These are phyloP conservation scores for Menura novaehollandiae DNA, from an alignment of 2,113 vertebrate genomes.

Conservation along the genomic window DNA sequence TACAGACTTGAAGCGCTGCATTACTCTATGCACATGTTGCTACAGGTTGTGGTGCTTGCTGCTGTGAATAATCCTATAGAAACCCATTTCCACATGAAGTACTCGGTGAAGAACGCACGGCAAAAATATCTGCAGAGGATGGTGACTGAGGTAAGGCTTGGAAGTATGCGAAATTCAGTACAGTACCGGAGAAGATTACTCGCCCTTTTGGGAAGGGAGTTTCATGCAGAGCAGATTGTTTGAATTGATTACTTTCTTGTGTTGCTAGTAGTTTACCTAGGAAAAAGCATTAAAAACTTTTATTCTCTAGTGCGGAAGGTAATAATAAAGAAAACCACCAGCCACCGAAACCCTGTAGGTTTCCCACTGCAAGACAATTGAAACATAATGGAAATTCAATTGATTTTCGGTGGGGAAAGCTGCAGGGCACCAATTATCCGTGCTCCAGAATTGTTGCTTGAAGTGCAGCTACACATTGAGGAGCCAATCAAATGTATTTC, in stretches of 20 bases:
- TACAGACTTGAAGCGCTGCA: neutral
- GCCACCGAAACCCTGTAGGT: conserved; percentile 20
- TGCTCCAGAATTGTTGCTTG: conserved; percentile 48
- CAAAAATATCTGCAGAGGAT: neutral
- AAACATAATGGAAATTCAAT: conserved; percentile 68
- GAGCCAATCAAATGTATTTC: conserved; percentile 47
- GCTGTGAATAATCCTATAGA: neutral
- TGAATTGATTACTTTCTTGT: conserved; percentile 46
- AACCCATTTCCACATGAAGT: neutral
- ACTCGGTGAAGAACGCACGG: neutral
- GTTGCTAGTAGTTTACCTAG: conserved; percentile 17
- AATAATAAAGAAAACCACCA: conserved; percentile 36
- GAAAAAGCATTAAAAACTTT: conserved; percentile 31
- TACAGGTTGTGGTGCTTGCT: neutral
- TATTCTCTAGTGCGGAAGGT: conserved; percentile 36
- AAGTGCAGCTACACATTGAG: conserved; percentile 35
- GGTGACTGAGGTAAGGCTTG: neutral
- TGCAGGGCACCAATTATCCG: conserved; percentile 66
- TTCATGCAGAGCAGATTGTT: conserved; percentile 31
- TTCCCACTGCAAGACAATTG: conserved; percentile 56
- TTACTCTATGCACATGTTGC: neutral
- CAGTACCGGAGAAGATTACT: neutral
- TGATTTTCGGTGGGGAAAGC: conserved; percentile 60
- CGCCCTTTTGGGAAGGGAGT: neutral
- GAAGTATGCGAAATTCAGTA: neutral